Evolutionary conservation across 2,113 vertebrate species (phyloP).

Genomic region (Ceyx margarethae): DNA sequence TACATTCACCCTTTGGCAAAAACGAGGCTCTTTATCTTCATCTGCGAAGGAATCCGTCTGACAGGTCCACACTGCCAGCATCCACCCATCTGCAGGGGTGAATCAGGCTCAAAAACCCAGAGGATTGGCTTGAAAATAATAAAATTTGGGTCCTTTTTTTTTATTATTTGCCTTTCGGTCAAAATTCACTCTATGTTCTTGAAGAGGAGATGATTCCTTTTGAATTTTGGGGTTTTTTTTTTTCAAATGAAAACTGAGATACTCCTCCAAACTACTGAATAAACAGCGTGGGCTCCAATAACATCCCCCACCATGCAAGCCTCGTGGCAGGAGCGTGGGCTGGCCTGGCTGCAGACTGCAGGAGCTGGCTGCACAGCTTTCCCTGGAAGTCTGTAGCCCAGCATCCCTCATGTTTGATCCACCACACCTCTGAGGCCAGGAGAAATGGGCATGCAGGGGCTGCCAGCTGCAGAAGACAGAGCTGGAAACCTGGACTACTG

Average conservation of each 20-base stretch:
- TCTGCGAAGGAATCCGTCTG: neutral
- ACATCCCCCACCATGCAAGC: neutral
- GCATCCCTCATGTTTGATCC: neutral
- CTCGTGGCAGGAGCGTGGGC: neutral
- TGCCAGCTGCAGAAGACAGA: neutral
- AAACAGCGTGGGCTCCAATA: neutral
- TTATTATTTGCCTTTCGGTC: neutral
- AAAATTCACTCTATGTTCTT: neutral
- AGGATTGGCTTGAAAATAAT: neutral
- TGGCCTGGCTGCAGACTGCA: neutral
- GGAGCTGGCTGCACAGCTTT: neutral
- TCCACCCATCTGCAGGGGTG: conserved; percentile 19
- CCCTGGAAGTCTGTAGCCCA: neutral
- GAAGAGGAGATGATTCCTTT: neutral
- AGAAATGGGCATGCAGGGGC: neutral
- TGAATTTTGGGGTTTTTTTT: too few relatives aligned
- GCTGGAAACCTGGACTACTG: neutral
- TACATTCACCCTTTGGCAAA: conserved; percentile 53
- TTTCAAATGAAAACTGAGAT: neutral
- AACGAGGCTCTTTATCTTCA: conserved; percentile 30
- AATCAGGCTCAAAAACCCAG: neutral
- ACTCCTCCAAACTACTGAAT: neutral
- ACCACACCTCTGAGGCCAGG: rapidly evolving
- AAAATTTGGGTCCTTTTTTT: neutral
- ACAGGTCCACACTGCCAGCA: conserved; percentile 28